Conservation (phyloP, 2,888 invertebrate genomes). For the Cryptocephalus moraei region DNA sequence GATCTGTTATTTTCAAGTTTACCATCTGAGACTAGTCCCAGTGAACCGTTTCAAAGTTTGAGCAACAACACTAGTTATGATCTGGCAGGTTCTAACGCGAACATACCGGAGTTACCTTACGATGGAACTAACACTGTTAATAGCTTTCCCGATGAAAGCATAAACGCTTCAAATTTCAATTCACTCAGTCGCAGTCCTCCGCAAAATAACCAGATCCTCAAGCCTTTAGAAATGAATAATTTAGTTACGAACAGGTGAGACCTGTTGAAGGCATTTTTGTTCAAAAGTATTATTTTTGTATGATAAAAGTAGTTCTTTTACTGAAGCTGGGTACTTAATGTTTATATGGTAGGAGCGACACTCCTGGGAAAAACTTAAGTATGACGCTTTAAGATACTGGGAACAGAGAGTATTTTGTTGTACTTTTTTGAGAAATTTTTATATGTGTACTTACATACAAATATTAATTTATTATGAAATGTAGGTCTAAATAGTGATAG, state of each 20-base stretch:
- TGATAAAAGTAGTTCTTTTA: no score
- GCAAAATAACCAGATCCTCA: conserved; percentile 11
- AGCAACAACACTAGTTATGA: conserved; percentile 24
- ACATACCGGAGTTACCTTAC: conserved; percentile 27
- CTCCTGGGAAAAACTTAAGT: no score
- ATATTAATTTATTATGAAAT: no score
- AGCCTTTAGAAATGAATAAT: conserved; percentile 28
- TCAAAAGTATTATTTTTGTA: background rate
- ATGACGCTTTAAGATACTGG: no score
- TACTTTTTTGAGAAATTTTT: no score
- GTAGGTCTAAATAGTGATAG: no score
- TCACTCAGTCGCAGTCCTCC: conserved; percentile 21
- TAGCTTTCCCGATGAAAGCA: background rate
- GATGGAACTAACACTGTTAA: conserved; percentile 14
- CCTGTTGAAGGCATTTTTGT: conserved; percentile 7
- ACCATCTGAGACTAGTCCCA: conserved; percentile 21
- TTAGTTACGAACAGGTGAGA: conserved; percentile 30
- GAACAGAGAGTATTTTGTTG: no score
- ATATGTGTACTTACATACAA: no score
- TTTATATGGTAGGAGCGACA: no score
- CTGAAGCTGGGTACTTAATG: no score
- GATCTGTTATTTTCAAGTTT: conserved; percentile 25
- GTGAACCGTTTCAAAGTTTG: conserved; percentile 25
- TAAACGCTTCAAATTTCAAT: conserved; percentile 16
- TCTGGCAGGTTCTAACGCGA: conserved; percentile 23